Evolutionary conservation across 2,888 invertebrate species (phyloP).

Genomic region (Sinotaia quadrata): DNA sequence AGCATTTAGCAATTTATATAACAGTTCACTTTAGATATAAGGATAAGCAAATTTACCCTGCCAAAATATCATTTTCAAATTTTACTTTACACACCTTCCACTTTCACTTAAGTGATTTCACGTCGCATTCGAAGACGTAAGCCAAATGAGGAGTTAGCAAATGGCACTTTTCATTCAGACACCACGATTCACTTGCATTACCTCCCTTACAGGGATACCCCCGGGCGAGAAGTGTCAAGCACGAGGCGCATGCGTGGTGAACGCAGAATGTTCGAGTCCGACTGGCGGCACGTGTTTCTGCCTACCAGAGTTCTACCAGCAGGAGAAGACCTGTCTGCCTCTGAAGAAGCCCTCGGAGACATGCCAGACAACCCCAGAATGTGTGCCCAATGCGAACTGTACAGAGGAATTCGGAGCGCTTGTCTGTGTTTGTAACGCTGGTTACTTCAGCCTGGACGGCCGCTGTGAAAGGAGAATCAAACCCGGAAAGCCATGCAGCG

Average conservation of each 20-base stretch:
- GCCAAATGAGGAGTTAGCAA: too few species aligned
- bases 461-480: slow-evolving; percentile 28
- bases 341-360: slow-evolving; percentile 19
- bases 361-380: slow-evolving; percentile 23
- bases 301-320: slow-evolving; percentile 23
- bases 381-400: slow-evolving; percentile 31
- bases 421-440: slow-evolving; percentile 21
- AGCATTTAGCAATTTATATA: too few species aligned
- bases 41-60: too few species aligned
- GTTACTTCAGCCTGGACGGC: slow-evolving; percentile 19
- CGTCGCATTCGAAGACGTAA: too few species aligned
- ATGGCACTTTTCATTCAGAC: too few species aligned
- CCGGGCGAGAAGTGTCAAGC: slow-evolving; percentile 19
- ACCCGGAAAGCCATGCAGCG: slow-evolving; percentile 23
- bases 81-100: too few species aligned
- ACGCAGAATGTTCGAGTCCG: slow-evolving; percentile 27
- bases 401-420: slow-evolving; percentile 20
- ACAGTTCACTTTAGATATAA: too few species aligned
- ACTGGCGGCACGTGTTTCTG: slow-evolving; percentile 30
- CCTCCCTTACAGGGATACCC: slow-evolving; percentile 10
- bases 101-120: too few species aligned
- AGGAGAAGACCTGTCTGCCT: slow-evolving; percentile 20
- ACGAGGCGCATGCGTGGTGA: slow-evolving; percentile 29
- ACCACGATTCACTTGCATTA: too few species aligned
- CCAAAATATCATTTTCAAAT: too few species aligned